These are phyloP conservation scores for Tricholaema leucomelas DNA, from an alignment of 2,113 vertebrate genomes.

Conservation along the genomic window DNA sequence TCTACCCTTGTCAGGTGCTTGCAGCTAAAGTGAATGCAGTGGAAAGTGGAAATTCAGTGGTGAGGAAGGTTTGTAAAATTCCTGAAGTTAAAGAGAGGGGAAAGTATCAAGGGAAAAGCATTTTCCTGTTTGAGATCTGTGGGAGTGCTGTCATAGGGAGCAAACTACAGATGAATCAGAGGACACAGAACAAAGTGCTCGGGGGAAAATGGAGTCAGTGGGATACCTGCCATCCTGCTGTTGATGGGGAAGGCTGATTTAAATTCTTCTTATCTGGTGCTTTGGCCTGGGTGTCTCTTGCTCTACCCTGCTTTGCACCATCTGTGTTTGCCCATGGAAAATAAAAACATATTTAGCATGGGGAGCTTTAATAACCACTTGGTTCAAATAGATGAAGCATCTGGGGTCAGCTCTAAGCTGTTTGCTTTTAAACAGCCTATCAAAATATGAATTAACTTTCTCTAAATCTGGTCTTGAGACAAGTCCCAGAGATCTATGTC, in stretches of 20 bases:
- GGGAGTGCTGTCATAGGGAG: background rate
- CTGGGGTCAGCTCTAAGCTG: background rate
- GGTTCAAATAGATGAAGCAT: background rate
- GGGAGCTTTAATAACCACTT: background rate
- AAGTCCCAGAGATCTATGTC: background rate
- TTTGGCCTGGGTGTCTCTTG: background rate
- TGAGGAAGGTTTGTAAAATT: background rate
- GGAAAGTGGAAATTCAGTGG: background rate
- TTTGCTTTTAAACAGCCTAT: background rate
- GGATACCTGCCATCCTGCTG: background rate
- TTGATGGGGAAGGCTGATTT: background rate
- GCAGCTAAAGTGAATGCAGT: background rate
- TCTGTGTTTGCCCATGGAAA: background rate
- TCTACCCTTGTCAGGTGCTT: background rate
- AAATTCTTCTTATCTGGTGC: background rate
- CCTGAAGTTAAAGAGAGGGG: background rate
- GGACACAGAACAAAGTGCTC: background rate
- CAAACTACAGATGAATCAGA: fast-evolving
- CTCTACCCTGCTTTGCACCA: background rate
- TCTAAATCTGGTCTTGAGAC: background rate
- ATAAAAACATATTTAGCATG: background rate
- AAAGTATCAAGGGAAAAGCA: background rate
- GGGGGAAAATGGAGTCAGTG: background rate
- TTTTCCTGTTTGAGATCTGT: background rate
- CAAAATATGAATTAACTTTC: background rate